Base-by-base conservation (phyloP, 2,113 vertebrate species). In the Xenopus tropicalis region DNA sequence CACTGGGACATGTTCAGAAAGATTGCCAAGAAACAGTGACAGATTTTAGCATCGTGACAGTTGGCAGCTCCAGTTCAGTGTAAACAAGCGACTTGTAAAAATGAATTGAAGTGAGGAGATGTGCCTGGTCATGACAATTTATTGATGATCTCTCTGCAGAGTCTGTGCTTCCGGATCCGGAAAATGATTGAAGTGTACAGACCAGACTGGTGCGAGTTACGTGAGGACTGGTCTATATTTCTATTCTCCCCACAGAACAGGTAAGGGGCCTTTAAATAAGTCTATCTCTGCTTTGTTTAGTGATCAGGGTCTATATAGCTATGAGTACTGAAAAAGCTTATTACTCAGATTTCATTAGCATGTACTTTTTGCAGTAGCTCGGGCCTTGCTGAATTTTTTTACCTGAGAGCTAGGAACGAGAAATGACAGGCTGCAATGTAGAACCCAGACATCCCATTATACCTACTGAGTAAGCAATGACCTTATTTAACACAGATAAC, bases 181-280 rank as follows among this genome's bases (percentile, higher is more conserved):
- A 99, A 98, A 89, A 98, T 98, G 96, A 94, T 97, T 24, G 97
- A 98, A 74, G 94, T 92, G 10, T 98, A 99, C 70, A 94, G 95
- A 58, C 97, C 97, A 0, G 93, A 94, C 81, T 99, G 97, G 95
- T 99, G 96, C 72, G 95, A 96, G 76, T 84, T 87, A 79, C 90
- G 96, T 13, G 93, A 95, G 74, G 88, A 95, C 71, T 99, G 97
- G 97, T 97, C 96, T 0, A 91, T 99, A 79, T 98, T 95, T 79
- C 82, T 98, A 79, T 98, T 99, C 87, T 97, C 96, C 19, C 97
- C 97, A 0, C 91, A 94, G 76, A 99, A 99, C 89, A 95, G 89
- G 97, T 98, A 80, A 82, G 77, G 1, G 56, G 12, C 13, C 46
- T 48, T 48, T 37, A 37, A 37, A 37, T 37, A 37, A 37, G 10